Percentiles rank a stretch among this genome's conserved stretches.
These are phyloP conservation scores for Cheiracanthium punctorium DNA, from an alignment of 2,888 invertebrate species.

Conservation along the genomic window DNA sequence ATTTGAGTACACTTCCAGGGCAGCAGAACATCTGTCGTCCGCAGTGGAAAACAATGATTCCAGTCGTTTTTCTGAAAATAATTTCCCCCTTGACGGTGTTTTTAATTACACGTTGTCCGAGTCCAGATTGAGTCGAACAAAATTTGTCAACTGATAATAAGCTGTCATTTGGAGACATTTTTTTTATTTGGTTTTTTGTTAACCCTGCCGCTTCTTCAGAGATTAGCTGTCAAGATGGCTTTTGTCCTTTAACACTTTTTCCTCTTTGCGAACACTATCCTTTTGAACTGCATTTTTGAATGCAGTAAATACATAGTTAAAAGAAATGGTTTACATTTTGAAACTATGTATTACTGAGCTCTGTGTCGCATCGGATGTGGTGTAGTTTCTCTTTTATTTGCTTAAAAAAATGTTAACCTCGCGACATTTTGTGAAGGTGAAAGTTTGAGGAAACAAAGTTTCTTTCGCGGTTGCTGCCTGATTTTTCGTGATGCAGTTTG, in stretches of 20 bases:
- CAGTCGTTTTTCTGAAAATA: not conserved
- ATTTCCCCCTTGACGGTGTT: not conserved
- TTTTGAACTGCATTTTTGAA: no score
- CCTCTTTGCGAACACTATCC: no score
- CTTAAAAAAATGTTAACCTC: no score
- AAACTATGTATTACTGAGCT: no score
- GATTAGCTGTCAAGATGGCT: not conserved
- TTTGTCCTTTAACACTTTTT: not conserved
- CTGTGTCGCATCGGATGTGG: no score
- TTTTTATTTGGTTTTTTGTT: not conserved
- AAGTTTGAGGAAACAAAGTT: no score
- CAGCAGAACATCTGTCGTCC: not conserved
- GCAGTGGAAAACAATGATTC: not conserved
- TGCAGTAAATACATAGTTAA: no score
- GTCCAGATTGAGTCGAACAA: not conserved
- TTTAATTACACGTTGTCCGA: not conserved
- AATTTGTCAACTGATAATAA: slow-evolving; percentile 5
- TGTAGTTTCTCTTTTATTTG: no score
- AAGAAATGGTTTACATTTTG: no score
- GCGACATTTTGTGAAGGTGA: no score
- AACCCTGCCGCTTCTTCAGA: not conserved
- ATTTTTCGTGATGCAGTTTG: no score
- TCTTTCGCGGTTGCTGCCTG: no score
- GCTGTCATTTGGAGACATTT: not conserved
- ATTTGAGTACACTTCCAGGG: not conserved